Conservation (phyloP, 30 jellyfish, hydroid and myxozoan genomes). For the Aurelia aurita complex sp. Pacific region DNA sequence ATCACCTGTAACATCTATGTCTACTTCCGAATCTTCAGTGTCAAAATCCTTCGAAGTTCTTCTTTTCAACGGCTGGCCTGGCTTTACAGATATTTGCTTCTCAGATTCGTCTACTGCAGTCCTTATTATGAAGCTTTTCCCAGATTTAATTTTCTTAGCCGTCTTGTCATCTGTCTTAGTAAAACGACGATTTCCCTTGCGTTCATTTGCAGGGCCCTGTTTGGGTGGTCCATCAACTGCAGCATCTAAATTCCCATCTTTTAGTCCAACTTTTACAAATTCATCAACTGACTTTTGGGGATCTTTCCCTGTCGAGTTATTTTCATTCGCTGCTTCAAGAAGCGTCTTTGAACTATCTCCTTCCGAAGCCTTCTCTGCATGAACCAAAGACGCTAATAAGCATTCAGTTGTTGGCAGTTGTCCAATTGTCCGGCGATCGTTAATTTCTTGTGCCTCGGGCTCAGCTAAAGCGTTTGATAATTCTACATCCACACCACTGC, state of each 20-base stretch:
- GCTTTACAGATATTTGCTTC: constrained; percentile 39
- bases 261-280: neutral
- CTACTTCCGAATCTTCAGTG: constrained; percentile 32
- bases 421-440: neutral
- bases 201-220: neutral
- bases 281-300: neutral
- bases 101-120: constrained; percentile 50
- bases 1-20: constrained; percentile 12
- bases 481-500: neutral
- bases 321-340: neutral
- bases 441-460: neutral
- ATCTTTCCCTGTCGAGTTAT: neutral
- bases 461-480: neutral
- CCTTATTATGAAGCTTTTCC: constrained; percentile 51
- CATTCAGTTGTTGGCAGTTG: neutral
- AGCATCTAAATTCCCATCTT: neutral
- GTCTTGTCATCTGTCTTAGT: constrained; percentile 19
- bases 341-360: neutral
- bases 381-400: neutral
- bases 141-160: constrained; percentile 19
- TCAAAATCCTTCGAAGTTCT: constrained; percentile 5
- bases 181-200: constrained; percentile 40
- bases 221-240: neutral
- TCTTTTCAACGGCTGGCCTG: constrained; percentile 8
- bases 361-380: neutral